Evolutionary conservation across 1,140 invertebrate species (phyloP).

Genomic region (Meloidogyne hapla): DNA sequence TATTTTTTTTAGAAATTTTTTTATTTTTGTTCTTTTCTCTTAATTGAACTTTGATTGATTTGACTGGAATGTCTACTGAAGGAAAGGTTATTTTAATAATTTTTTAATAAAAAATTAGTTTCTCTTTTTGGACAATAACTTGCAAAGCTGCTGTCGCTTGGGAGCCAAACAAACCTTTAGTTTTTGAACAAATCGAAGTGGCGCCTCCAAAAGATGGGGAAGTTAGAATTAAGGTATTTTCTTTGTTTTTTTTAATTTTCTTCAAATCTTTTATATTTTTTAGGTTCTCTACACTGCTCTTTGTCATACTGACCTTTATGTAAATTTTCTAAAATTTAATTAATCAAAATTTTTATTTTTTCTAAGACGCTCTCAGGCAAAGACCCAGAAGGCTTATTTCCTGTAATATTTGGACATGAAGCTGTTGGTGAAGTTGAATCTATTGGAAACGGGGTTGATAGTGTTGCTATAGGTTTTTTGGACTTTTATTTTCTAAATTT

Average conservation of each 20-base stretch:
- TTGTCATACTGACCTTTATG: slow-evolving; percentile 88
- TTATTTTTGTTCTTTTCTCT: not conserved
- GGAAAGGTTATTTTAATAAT: not conserved
- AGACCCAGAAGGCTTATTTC: slow-evolving; percentile 91
- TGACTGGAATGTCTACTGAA: not conserved
- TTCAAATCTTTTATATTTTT: not conserved
- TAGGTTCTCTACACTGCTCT: slow-evolving; percentile 70
- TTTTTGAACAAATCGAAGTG: slow-evolving; percentile 86
- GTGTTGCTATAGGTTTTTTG: slow-evolving; percentile 66
- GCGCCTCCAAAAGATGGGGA: slow-evolving; percentile 81
- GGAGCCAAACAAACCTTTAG: slow-evolving; percentile 73
- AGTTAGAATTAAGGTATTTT: slow-evolving; percentile 69
- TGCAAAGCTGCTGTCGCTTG: slow-evolving; percentile 63
- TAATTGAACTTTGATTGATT: not conserved
- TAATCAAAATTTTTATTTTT: slow-evolving; percentile 68
- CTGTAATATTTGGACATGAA: slow-evolving; percentile 88
- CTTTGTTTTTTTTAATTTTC: not conserved
- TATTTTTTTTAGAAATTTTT: slow-evolving; percentile 11
- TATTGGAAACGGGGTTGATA: slow-evolving; percentile 58
- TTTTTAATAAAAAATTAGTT: not conserved
- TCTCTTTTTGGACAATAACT: slow-evolving; percentile 37
- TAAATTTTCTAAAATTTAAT: not conserved
- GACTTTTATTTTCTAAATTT: not conserved
- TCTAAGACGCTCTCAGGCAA: slow-evolving; percentile 74
- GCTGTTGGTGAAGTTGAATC: slow-evolving; percentile 86